phyloP scores from a whole-genome alignment of 2,113 vertebrate species.

The Nannobrachium achirus region DNA sequence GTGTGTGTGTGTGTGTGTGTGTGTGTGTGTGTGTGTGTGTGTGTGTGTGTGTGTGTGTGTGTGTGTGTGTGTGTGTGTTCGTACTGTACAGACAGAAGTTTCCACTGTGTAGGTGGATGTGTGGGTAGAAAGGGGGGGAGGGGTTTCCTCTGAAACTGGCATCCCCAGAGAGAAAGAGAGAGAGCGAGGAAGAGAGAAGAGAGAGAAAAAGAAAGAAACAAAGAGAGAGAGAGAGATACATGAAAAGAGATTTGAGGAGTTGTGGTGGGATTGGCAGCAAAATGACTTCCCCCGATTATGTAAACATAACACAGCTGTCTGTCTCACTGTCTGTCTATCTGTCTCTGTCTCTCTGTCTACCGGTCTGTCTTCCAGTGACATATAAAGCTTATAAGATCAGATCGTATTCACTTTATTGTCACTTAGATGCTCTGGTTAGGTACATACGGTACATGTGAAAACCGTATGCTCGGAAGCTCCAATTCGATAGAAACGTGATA shows the following conservation, averaged over 20 bases:
- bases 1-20: conserved; percentile 8
- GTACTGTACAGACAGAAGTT: conserved; percentile 50
- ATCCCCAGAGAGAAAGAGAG: conserved; percentile 67
- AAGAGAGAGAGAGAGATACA: conserved; percentile 1
- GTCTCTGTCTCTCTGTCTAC: neutral
- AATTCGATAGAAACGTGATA: too few relatives aligned
- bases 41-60: conserved; percentile 5
- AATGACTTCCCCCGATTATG: conserved; percentile 53
- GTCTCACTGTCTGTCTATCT: neutral
- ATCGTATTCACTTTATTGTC: too few relatives aligned
- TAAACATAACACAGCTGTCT: conserved; percentile 4
- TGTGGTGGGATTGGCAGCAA: conserved; percentile 3
- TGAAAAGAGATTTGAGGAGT: conserved; percentile 25
- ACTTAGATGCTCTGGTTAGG: too few relatives aligned
- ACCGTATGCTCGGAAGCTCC: too few relatives aligned
- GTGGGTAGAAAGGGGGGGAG: conserved; percentile 65
- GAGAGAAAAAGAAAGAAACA: neutral
- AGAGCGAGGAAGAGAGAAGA: too few relatives aligned
- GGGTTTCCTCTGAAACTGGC: conserved; percentile 75
- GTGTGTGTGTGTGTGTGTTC: conserved; percentile 7
- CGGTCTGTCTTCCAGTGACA: neutral
- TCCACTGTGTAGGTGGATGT: conserved; percentile 71
- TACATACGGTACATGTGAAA: too few relatives aligned
- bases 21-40: conserved; percentile 10
- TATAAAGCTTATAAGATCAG: too few relatives aligned